Base-by-base conservation (phyloP, 2,113 vertebrate genomes). In the Entomyzon cyanotis region DNA sequence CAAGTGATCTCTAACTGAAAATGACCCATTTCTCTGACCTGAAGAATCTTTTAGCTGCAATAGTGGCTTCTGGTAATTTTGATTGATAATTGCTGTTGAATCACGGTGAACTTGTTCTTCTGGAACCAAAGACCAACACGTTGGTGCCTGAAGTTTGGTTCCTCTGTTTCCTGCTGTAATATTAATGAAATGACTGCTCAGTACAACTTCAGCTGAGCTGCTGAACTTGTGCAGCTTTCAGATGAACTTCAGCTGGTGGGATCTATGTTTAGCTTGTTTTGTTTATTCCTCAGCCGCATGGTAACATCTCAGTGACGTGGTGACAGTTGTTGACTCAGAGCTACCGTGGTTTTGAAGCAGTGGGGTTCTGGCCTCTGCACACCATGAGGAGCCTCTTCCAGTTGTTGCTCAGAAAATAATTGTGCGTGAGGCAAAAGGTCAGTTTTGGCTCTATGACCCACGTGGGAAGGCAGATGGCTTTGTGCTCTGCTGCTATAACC, bases 101-200 rank as follows among this genome's bases (percentile, higher is more conserved):
- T 96, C 67, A 79, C 56, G 68, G 83, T 87, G 93, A 96, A 94
- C 94, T 97, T 94, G 76, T 92, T 80, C 86, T 97, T 85, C 89
- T 95, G 90, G 96, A 96, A 97, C 94, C 95, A 91, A 97, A 98
- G 95, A 92, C 97, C 96, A 97, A 96, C 97, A 58, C 80, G 97
- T 93, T 96, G 95, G 89, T 98, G 97, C 97, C 97, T 98, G 97
- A 97, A 97, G 83, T 93, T 93, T 95, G 62, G 93, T 98, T 98
- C 96, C 97, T 94, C 4, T 52, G 21, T 92, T 89, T 89, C 47
- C 63, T 68, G 37, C 95, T 97, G 93, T 78, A 88, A 92, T 79
- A 39, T 31, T 80, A 71, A 62, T 46, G 60, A 44, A 70, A 73
- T 0, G 0, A 82, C 49, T 81, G 31, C 31, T 84, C 44, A 28